phyloP scores from a whole-genome alignment of 1,140 invertebrate species.

The Ceratosolen solmsi region DNA sequence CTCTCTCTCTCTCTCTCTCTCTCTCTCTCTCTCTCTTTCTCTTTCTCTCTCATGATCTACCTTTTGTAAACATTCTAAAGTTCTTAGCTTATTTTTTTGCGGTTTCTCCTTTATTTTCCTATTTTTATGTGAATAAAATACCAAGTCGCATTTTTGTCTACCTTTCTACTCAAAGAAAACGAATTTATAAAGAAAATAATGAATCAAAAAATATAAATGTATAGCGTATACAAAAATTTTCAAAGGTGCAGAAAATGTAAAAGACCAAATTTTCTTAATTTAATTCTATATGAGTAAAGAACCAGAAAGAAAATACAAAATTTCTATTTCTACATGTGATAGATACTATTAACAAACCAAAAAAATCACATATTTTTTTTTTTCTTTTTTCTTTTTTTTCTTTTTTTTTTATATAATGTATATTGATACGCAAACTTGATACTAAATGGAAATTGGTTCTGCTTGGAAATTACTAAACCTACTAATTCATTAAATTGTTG shows the following conservation, averaged over 20 bases:
- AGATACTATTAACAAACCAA: no score
- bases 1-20: neutral
- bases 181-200: constrained; percentile 25
- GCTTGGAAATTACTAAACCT: no score
- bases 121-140: constrained; percentile 5
- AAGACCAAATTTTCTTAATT: neutral
- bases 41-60: neutral
- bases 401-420: no score
- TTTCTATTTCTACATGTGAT: no score
- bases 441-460: no score
- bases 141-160: neutral
- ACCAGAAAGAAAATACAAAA: no score
- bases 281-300: neutral
- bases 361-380: no score
- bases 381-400: no score
- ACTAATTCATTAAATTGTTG: no score
- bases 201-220: neutral
- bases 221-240: neutral
- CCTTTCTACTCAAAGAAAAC: neutral
- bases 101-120: neutral
- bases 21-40: neutral
- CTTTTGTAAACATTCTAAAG: constrained; percentile 1
- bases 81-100: neutral
- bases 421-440: no score
- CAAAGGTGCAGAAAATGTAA: neutral